Conservation (phyloP, 2,797 vertebrate species). For the Lutjanus argentimaculatus region DNA sequence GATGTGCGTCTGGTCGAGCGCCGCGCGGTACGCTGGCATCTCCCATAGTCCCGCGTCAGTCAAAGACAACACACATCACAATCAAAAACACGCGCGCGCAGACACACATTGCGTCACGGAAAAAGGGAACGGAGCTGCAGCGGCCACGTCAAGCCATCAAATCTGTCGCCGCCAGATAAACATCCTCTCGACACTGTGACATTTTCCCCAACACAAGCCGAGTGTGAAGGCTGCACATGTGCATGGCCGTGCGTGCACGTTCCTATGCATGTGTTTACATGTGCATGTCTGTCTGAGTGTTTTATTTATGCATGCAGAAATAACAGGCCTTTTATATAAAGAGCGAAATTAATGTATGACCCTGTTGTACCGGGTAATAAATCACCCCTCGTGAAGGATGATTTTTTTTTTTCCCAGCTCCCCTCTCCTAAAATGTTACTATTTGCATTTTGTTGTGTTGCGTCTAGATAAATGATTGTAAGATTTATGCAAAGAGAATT, state of each 20-base stretch:
- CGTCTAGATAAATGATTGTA: conserved; percentile 72
- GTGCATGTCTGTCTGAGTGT: conserved; percentile 48
- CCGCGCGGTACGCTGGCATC: conserved; percentile 64
- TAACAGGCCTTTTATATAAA: conserved; percentile 84
- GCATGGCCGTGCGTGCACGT: conserved; percentile 1
- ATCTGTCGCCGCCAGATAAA: conserved; percentile 84
- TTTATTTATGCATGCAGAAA: conserved; percentile 86
- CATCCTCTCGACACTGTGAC: conserved; percentile 79
- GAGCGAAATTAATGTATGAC: conserved; percentile 83
- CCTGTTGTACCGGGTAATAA: conserved; percentile 81
- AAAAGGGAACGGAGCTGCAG: conserved; percentile 39
- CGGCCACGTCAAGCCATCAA: conserved; percentile 81
- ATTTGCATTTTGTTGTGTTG: conserved; percentile 84
- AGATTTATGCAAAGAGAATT: conserved; percentile 81
- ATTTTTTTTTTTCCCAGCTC: conserved; percentile 12
- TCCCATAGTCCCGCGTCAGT: conserved; percentile 76
- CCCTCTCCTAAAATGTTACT: conserved; percentile 80
- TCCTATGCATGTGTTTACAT: conserved; percentile 36
- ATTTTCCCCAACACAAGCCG: conserved; percentile 73
- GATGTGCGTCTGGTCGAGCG: conserved; percentile 77
- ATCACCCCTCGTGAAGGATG: conserved; percentile 81
- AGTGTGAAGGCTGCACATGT: conserved; percentile 59
- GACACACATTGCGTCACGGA: conserved; percentile 37
- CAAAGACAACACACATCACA: conserved; percentile 79
- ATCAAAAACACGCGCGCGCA: conserved; percentile 47